Percentiles rank a stretch among this genome's conserved stretches.
Evolutionary conservation across 2,113 vertebrate species (phyloP).

Genomic region (Rhynchomys soricoides): DNA sequence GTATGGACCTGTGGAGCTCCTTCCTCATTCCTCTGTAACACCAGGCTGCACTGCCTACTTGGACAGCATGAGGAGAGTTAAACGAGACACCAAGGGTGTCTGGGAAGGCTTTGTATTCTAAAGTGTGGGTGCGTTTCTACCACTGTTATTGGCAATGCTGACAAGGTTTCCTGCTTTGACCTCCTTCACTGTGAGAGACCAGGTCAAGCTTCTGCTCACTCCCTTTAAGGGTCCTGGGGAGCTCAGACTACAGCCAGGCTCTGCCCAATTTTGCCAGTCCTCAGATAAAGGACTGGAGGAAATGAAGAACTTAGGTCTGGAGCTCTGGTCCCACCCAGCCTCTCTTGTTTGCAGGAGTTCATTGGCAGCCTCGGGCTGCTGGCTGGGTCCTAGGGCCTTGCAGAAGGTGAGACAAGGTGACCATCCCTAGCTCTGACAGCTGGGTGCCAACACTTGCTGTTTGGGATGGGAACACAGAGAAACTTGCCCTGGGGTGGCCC

Average conservation of each 20-base stretch:
- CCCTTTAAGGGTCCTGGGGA: background rate
- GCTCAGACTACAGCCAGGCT: background rate
- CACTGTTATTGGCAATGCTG: background rate
- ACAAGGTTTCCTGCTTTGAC: background rate
- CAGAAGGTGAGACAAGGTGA: background rate
- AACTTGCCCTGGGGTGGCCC: background rate
- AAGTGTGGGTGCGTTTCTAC: background rate
- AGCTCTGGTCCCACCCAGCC: background rate
- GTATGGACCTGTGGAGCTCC: fast-evolving
- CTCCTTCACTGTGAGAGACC: fast-evolving
- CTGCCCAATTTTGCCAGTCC: background rate
- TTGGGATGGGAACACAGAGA: background rate
- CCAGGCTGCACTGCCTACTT: fast-evolving
- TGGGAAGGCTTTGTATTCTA: background rate
- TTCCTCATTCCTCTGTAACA: background rate
- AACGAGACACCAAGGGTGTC: background rate
- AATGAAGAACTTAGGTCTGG: background rate
- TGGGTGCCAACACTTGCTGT: background rate
- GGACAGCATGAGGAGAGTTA: fast-evolving
- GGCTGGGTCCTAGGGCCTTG: background rate
- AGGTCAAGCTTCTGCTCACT: fast-evolving
- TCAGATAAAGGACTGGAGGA: too few relatives aligned
- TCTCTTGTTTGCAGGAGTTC: background rate
- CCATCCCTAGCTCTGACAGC: background rate
- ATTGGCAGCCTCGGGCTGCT: background rate